Evolutionary conservation across 2,113 vertebrate species (phyloP), one percentile per base, ranked within the genome.

Genomic region (Menidia beryllina): DNA sequence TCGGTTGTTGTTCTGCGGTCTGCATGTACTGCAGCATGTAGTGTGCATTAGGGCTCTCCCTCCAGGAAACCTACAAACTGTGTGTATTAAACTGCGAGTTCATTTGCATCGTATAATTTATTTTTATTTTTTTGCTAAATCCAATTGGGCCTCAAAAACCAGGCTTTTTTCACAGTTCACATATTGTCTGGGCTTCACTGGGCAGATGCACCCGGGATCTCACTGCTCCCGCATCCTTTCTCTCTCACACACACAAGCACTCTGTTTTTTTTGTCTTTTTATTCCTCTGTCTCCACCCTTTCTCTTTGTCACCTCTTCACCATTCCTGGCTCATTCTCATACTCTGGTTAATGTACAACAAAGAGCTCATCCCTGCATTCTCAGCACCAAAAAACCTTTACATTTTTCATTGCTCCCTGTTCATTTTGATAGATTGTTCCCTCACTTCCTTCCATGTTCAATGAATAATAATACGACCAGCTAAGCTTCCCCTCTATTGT

Each of bases 391-490:
- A 71, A 75, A 82, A 80, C 63, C 66, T 79, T 69, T 63, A 62
- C 51, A 25, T 68, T 75, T 83, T 81, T 83, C 49, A 73, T 76
- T 72, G 57, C 82, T 75, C 41, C 63, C 39, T 64, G 81, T 86
- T 82, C 53, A 47, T 89, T 85, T 85, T 88, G 75, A 86, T 83
- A 69, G 78, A 88, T 86, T 38, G 75, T 83, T 83, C 68, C 43
- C 48, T 77, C 66, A 41, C 55, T 59, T 77, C 65, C 59, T 61
- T 75, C 65, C 57, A 7, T 77, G 62, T 83, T 77, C 79, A 83
- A 53, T 90, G 84, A 88, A 88, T 87, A 88, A 85, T 72, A 86
- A 85, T 84, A 77, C 49, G 66, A 87, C 83, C 45, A 69, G 61
- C 75, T 54, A 60, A 49, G 49, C 79, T 23, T 23, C 15, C 73